Conservation (phyloP, 2,797 vertebrate species). For the Chromobotia macracanthus region DNA sequence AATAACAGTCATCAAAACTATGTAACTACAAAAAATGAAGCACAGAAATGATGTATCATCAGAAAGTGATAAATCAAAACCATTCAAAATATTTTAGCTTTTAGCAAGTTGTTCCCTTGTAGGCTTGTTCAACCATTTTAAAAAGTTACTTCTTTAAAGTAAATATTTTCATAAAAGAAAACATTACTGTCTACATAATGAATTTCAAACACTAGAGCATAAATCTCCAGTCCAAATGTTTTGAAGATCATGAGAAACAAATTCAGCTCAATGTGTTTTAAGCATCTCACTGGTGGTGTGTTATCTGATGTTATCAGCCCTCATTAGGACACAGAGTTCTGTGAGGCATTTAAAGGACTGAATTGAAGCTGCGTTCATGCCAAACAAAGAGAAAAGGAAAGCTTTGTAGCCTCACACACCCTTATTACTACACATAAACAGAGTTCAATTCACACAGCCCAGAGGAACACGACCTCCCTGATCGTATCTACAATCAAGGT, state of each 20-base stretch:
- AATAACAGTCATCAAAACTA: background rate
- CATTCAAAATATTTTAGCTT: no score
- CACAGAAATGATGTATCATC: background rate
- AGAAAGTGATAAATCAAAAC: background rate
- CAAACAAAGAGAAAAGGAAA: constrained; percentile 18
- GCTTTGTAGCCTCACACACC: constrained; percentile 21
- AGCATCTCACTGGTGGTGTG: background rate
- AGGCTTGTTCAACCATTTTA: no score
- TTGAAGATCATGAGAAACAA: background rate
- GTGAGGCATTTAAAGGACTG: background rate
- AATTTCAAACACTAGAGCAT: background rate
- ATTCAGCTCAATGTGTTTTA: background rate
- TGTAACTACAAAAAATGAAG: background rate
- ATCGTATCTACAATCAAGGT: background rate
- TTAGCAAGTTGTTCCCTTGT: background rate
- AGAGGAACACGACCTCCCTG: background rate
- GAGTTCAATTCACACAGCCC: constrained; percentile 4
- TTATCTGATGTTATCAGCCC: background rate
- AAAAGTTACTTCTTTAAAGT: no score
- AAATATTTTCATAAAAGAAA: no score
- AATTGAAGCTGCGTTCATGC: background rate
- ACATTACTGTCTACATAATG: background rate
- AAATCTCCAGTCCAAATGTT: background rate
- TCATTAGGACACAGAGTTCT: background rate
- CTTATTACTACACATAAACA: constrained; percentile 31